A percentile compares a stretch with the other conserved stretches of the same genome.
These are phyloP conservation scores for Lasioglossum baleicum DNA, from an alignment of 1,140 invertebrate species.

Conservation along the genomic window DNA sequence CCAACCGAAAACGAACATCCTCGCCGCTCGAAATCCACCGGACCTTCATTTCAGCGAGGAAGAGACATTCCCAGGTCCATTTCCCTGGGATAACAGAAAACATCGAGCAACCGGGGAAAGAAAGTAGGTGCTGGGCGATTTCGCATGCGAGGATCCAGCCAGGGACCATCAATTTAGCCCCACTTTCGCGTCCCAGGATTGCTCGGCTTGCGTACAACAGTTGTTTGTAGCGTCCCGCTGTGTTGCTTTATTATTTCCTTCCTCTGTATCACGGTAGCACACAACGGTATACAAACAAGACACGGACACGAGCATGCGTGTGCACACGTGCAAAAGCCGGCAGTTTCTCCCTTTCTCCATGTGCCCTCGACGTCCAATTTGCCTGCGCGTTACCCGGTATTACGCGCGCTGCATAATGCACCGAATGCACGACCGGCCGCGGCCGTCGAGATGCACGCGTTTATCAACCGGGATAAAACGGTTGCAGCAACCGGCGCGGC, in stretches of 20 bases:
- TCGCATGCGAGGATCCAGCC: too few relatives aligned
- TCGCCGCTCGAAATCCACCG: too few relatives aligned
- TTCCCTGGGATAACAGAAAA: too few relatives aligned
- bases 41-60: too few relatives aligned
- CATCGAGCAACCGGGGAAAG: too few relatives aligned
- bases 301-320: too few relatives aligned
- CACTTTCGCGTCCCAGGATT: background rate
- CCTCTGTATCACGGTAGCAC: background rate
- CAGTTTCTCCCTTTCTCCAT: background rate
- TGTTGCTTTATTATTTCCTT: slow-evolving; percentile 6
- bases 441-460: background rate
- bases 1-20: too few relatives aligned
- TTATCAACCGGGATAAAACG: background rate
- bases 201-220: background rate
- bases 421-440: background rate
- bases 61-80: too few relatives aligned
- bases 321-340: too few relatives aligned
- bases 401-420: slow-evolving; percentile 1
- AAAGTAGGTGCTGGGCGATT: too few relatives aligned
- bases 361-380: slow-evolving; percentile 3
- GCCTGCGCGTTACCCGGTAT: background rate
- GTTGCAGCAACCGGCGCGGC: too few relatives aligned
- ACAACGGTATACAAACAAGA: too few relatives aligned
- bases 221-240: background rate
- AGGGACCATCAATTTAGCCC: background rate